Conservation (phyloP, 2,113 vertebrate species). For the Serinus canaria region DNA sequence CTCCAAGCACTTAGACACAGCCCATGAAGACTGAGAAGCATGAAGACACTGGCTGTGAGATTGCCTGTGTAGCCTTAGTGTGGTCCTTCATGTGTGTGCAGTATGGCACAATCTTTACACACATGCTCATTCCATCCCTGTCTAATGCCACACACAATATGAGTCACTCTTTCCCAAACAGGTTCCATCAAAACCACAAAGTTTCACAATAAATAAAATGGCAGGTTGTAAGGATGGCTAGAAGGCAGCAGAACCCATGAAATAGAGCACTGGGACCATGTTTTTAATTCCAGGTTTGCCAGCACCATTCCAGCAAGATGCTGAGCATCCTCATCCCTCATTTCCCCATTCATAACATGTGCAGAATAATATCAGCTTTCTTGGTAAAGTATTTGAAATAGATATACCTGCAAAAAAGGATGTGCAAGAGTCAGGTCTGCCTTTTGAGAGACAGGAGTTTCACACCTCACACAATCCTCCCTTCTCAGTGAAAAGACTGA, state of each 20-base stretch:
- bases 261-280: not conserved
- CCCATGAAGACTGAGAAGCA: not conserved
- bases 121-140: not conserved
- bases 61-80: fast-evolving
- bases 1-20: not conserved
- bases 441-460: not conserved
- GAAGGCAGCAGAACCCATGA: not conserved
- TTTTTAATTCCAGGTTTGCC: not conserved
- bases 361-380: not conserved
- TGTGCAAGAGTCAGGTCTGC: not conserved
- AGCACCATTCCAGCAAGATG: not conserved
- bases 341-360: not conserved
- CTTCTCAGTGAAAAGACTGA: not conserved
- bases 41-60: not conserved
- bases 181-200: not conserved
- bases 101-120: not conserved
- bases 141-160: not conserved
- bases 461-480: not conserved
- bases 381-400: not conserved
- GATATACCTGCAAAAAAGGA: not conserved
- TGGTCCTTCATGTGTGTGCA: not conserved
- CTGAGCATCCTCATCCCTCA: not conserved
- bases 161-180: not conserved
- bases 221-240: not conserved
- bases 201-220: not conserved